phyloP scores from a whole-genome alignment of 2,797 vertebrate genomes.

The Artibeus jamaicensis region DNA sequence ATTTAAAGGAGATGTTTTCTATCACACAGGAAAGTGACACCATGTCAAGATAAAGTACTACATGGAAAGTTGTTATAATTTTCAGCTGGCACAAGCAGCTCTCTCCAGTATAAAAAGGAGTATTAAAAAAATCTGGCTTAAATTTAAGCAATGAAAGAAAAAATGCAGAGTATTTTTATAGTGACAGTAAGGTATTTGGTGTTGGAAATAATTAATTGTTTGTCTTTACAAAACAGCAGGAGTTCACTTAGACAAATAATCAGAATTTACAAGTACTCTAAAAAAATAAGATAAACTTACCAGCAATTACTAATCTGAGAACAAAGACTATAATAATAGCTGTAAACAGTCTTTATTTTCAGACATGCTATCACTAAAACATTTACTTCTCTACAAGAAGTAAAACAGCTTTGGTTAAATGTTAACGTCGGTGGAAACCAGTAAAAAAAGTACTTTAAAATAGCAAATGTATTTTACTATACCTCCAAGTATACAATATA shows the following conservation, averaged over 20 bases:
- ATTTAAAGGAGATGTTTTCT: constrained; percentile 18
- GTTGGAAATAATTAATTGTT: constrained; percentile 67
- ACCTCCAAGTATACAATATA: background rate
- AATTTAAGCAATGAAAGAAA: constrained; percentile 8
- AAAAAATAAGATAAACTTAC: constrained; percentile 42
- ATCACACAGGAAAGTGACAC: constrained; percentile 8
- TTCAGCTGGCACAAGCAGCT: background rate
- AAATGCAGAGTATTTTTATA: constrained; percentile 3
- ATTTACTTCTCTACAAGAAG: constrained; percentile 39
- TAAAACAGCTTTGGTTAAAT: background rate
- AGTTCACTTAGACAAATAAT: constrained; percentile 68
- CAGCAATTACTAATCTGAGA: constrained; percentile 57
- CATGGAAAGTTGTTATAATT: constrained; percentile 36
- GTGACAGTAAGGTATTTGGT: background rate
- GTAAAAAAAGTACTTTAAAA: background rate
- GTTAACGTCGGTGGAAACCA: background rate
- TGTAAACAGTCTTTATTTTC: constrained; percentile 49
- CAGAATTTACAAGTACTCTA: constrained; percentile 34
- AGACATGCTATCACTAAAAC: constrained; percentile 6
- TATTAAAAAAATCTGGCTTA: constrained; percentile 34
- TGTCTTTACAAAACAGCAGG: constrained; percentile 64
- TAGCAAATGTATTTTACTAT: background rate
- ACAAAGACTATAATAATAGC: constrained; percentile 53
- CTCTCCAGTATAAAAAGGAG: background rate
- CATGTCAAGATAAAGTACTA: constrained; percentile 16